phyloP scores from a whole-genome alignment of 2,113 vertebrate species.

The Sturnira hondurensis region DNA sequence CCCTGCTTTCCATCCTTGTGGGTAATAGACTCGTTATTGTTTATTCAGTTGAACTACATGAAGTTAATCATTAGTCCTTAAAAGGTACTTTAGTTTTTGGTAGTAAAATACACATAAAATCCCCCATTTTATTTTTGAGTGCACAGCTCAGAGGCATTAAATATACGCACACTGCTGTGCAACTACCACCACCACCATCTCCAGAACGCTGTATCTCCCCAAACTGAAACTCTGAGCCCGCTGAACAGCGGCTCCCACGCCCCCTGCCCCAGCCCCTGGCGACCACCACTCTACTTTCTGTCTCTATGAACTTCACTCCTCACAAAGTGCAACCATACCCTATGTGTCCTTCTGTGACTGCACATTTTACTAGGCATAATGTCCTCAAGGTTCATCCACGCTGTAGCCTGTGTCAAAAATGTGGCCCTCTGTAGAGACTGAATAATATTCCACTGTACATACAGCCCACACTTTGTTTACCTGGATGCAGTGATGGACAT shows the following conservation, averaged over 20 bases:
- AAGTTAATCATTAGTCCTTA: background rate
- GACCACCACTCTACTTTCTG: too few relatives aligned
- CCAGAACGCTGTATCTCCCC: background rate
- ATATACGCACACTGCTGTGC: background rate
- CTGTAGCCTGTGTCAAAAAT: background rate
- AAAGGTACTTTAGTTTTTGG: background rate
- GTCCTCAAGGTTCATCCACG: background rate
- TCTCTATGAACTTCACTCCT: background rate
- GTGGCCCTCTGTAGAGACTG: background rate
- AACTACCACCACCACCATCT: background rate
- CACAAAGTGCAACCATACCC: rapidly evolving
- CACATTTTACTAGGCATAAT: background rate
- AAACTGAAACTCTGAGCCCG: too few relatives aligned
- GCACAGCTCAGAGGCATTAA: background rate
- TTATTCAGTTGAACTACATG: background rate
- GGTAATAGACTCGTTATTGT: background rate
- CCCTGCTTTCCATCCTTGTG: background rate
- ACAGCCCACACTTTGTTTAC: background rate
- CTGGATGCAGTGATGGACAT: rapidly evolving
- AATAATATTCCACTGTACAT: rapidly evolving
- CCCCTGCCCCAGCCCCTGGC: too few relatives aligned
- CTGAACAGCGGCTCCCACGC: rapidly evolving
- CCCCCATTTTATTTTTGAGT: background rate
- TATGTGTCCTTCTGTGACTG: background rate
- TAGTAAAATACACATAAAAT: background rate